Evolutionary conservation across 1,140 invertebrate genomes (phyloP).

Genomic region (Formica exsecta): DNA sequence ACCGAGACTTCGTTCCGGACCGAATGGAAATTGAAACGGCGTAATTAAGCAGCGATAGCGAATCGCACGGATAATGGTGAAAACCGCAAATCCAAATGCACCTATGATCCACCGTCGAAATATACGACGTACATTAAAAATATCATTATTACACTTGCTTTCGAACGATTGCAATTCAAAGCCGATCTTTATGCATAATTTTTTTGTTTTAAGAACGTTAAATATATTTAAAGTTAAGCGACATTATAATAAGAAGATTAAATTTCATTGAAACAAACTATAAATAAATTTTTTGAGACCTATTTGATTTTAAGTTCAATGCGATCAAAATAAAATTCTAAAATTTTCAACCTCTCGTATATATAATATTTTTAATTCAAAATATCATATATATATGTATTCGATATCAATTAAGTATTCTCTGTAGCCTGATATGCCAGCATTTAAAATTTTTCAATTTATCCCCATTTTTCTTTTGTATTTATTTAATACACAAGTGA

Average conservation of each 20-base stretch:
- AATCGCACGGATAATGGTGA: slow-evolving; percentile 43
- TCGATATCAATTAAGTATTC: not conserved
- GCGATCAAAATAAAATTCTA: not conserved
- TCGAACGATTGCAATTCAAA: not conserved
- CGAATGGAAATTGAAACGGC: slow-evolving; percentile 51
- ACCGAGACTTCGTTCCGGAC: slow-evolving; percentile 60
- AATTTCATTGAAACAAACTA: not conserved
- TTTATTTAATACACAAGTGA: slow-evolving; percentile 24
- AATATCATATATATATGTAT: not conserved
- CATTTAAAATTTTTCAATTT: not conserved
- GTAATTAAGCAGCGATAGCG: slow-evolving; percentile 56
- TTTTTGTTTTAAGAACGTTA: not conserved
- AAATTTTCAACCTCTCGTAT: too few species aligned
- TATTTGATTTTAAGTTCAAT: not conserved
- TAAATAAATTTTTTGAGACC: not conserved
- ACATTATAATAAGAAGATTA: too few species aligned
- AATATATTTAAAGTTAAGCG: slow-evolving; percentile 3
- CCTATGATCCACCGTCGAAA: slow-evolving; percentile 12
- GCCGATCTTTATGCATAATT: not conserved
- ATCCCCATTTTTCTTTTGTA: not conserved
- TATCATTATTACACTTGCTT: not conserved
- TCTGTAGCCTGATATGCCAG: not conserved
- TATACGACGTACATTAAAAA: not conserved
- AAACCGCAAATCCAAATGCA: slow-evolving; percentile 43
- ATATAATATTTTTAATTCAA: not conserved